A percentile compares a stretch with the other conserved stretches of the same genome.
Conservation (phyloP, 30 jellyfish, hydroid and myxozoan species). For the Aurelia aurita region DNA sequence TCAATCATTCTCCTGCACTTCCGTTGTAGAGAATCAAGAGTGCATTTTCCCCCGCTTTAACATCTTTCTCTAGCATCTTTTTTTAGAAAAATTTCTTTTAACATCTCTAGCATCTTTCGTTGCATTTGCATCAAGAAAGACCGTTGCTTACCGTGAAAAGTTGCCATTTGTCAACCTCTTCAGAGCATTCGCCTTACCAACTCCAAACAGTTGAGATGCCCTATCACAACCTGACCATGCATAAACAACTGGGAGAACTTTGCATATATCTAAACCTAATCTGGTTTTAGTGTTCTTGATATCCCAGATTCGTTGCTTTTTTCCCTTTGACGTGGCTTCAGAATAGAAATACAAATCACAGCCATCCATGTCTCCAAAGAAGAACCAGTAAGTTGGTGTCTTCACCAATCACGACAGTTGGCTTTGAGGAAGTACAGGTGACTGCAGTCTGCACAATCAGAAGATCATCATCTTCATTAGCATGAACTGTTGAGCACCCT, state of each 20-base stretch:
- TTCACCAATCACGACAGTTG: constrained; percentile 55
- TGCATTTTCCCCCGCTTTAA: constrained; percentile 61
- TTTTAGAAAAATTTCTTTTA: too few species aligned
- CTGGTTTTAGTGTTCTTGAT: constrained; percentile 17
- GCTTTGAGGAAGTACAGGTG: constrained; percentile 2
- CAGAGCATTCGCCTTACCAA: constrained; percentile 49
- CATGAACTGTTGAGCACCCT: constrained; percentile 18
- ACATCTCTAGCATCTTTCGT: constrained; percentile 21
- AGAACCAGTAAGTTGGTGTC: constrained; percentile 66
- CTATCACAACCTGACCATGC: constrained; percentile 62
- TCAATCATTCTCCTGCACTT: constrained; percentile 14
- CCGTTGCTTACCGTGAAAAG: constrained; percentile 3
- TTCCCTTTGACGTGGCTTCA: constrained; percentile 12
- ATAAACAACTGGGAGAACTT: constrained; percentile 23
- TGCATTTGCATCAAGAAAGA: constrained; percentile 10
- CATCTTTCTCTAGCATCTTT: constrained; percentile 15
- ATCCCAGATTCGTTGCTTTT: constrained; percentile 42
- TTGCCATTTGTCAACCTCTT: constrained; percentile 21
- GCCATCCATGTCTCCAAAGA: constrained; percentile 45
- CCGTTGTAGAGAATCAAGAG: constrained; percentile 36
- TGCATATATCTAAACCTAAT: constrained; percentile 31
- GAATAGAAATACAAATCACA: constrained; percentile 14
- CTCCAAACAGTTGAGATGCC: constrained; percentile 44
- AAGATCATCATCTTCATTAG: constrained; percentile 61
- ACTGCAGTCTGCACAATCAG: constrained; percentile 48